Percentiles rank a stretch among this genome's conserved stretches.
Evolutionary conservation across 2,113 vertebrate genomes (phyloP).

Genomic region (Hystrix cristata): DNA sequence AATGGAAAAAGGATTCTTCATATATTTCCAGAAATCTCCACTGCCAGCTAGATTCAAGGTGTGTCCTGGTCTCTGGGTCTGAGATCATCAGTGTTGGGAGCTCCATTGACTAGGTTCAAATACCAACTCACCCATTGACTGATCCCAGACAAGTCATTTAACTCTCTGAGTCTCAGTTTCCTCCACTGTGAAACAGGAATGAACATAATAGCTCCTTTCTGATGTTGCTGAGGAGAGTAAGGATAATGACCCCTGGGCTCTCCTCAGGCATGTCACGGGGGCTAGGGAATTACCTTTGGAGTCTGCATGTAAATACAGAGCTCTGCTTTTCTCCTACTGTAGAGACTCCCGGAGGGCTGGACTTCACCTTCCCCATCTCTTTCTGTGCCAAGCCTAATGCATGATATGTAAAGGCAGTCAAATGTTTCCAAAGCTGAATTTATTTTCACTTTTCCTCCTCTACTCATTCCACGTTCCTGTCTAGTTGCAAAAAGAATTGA

Average conservation of each 20-base stretch:
- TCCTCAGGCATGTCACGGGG: background rate
- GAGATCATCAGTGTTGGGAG: background rate
- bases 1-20: background rate
- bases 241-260: background rate
- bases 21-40: background rate
- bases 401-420: background rate
- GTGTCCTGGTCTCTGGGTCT: background rate
- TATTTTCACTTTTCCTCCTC: background rate
- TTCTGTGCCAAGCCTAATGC: background rate
- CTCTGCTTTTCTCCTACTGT: background rate
- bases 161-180: background rate
- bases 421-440: background rate
- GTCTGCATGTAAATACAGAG: background rate
- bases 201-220: background rate
- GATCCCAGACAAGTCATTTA: background rate
- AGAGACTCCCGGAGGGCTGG: too few species aligned
- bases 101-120: background rate
- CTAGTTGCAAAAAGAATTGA: constrained; percentile 23
- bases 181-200: background rate
- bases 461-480: constrained; percentile 35
- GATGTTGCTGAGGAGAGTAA: background rate
- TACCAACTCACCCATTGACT: fast-evolving
- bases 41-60: background rate
- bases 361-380: background rate
- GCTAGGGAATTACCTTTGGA: background rate